These are phyloP conservation scores for Lepus townsendii DNA, from an alignment of 2,797 vertebrate genomes.

Conservation along the genomic window DNA sequence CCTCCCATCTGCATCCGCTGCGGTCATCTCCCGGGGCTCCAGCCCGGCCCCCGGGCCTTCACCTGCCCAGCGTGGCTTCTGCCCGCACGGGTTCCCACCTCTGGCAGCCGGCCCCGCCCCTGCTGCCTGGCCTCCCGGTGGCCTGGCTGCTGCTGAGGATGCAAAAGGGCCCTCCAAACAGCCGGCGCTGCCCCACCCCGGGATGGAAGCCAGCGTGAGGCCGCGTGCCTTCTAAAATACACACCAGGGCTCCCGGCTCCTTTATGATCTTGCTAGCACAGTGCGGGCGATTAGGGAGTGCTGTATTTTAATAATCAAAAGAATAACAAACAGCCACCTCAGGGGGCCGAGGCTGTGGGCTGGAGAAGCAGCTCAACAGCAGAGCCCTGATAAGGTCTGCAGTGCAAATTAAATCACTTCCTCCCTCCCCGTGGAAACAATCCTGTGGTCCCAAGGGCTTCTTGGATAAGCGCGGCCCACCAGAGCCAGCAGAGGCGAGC, in stretches of 20 bases:
- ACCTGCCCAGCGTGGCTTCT: not conserved
- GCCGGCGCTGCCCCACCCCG: not conserved
- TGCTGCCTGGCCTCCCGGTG: not conserved
- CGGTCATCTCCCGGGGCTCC: no score
- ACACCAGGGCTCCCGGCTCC: not conserved
- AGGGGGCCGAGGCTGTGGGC: not conserved
- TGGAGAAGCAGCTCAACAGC: not conserved
- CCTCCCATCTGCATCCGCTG: not conserved
- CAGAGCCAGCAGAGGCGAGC: not conserved
- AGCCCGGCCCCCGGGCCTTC: not conserved
- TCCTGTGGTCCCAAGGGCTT: not conserved
- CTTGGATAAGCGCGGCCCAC: not conserved
- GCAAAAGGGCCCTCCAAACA: not conserved
- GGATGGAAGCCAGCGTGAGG: not conserved
- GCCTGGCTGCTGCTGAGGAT: not conserved
- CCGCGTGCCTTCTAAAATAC: not conserved
- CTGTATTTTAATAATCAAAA: slow-evolving; percentile 50
- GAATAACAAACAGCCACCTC: slow-evolving; percentile 60
- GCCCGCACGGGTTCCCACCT: not conserved
- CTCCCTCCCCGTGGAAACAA: not conserved
- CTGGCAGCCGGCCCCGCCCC: not conserved
- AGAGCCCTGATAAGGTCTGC: not conserved
- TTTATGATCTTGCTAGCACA: slow-evolving; percentile 27
- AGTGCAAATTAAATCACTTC: not conserved
- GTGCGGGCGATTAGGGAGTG: not conserved